Percentiles rank a stretch among this genome's conserved stretches.
Conservation (phyloP, 1,140 invertebrate genomes). For the Aphis gossypii region DNA sequence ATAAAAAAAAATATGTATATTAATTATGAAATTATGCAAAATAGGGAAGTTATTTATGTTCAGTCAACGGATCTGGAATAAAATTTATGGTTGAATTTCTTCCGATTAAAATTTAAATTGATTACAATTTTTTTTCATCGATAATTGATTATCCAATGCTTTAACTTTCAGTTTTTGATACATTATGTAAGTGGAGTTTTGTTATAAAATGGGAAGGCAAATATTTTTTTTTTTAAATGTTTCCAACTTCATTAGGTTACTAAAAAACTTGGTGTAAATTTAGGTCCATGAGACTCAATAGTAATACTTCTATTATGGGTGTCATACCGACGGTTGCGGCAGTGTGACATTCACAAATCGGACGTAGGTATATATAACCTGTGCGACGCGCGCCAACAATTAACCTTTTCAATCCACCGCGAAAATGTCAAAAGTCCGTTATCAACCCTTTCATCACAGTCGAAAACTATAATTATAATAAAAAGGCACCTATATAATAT, state of each 20-base stretch:
- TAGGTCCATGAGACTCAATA: neutral
- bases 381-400: neutral
- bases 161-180: too few species aligned
- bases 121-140: neutral
- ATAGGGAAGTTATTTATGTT: neutral
- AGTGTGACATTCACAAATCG: slow-evolving; percentile 17
- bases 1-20: neutral
- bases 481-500: neutral
- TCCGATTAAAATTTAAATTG: too few species aligned
- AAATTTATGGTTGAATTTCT: neutral
- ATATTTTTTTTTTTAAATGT: neutral
- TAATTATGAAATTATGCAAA: neutral
- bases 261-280: neutral
- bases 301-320: neutral
- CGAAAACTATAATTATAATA: slow-evolving; percentile 30
- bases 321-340: neutral
- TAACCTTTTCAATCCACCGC: slow-evolving; percentile 13
- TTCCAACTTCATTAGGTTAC: neutral
- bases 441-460: slow-evolving; percentile 28
- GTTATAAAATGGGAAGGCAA: too few species aligned
- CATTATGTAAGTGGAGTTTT: too few species aligned
- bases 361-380: neutral
- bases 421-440: slow-evolving; percentile 43
- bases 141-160: too few species aligned
- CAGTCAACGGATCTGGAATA: neutral